These are phyloP conservation scores for Lepus oiostolus DNA, from an alignment of 2,797 vertebrate species.

Conservation along the genomic window DNA sequence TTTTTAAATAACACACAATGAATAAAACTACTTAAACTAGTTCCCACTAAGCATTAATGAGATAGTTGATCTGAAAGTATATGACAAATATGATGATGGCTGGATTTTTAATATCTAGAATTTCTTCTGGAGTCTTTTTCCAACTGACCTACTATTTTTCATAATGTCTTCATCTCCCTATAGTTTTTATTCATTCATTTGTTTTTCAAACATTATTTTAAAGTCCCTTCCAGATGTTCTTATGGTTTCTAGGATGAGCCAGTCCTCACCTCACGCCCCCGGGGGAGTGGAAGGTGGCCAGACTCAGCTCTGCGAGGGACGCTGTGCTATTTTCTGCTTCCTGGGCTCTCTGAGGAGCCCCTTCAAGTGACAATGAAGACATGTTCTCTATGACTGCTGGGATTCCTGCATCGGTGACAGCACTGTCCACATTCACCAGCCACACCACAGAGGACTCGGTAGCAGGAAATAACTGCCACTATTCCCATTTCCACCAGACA, in stretches of 20 bases:
- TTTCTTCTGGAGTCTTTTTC: conserved; percentile 2
- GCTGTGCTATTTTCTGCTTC: background rate
- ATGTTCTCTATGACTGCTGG: background rate
- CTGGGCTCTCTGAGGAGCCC: background rate
- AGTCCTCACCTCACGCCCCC: no score
- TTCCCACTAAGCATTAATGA: background rate
- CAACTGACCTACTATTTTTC: conserved; percentile 18
- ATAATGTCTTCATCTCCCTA: background rate
- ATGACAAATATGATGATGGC: background rate
- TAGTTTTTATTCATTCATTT: background rate
- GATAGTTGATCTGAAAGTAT: conserved; percentile 1
- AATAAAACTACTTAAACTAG: background rate
- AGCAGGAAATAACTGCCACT: background rate
- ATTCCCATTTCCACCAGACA: background rate
- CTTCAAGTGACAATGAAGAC: background rate
- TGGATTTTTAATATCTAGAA: background rate
- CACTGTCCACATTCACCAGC: background rate
- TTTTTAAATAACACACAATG: background rate
- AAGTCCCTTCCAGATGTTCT: conserved; percentile 8
- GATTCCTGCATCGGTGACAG: background rate
- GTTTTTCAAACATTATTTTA: conserved; percentile 41
- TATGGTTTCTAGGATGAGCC: background rate
- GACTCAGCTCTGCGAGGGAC: no score
- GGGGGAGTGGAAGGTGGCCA: background rate
- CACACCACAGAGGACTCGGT: background rate